Evolutionary conservation across 2,888 invertebrate genomes (phyloP), one percentile per base, ranked within the genome.

Genomic region (Mechanitis mazaeus): DNA sequence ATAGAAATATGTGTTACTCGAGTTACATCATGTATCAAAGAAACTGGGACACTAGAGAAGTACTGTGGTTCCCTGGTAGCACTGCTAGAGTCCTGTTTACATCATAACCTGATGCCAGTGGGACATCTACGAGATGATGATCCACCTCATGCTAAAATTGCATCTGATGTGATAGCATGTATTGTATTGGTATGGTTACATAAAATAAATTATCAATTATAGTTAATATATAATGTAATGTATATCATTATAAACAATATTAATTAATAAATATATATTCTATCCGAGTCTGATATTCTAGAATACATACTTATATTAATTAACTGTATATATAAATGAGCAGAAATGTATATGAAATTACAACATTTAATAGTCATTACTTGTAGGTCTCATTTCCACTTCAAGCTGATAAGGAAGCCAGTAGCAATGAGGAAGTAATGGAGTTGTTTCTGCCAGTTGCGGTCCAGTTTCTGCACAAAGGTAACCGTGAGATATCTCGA

Each of bases 81-180:
- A 50, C 87, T 98, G 59, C 87, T 98, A 64, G 96, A 97, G 87
- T 95, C 95, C 45, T 98, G 97, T 76, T 88, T 98, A 70, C 94
- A 95, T 78, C 96, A 97, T 91, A 96, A 96, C 84, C 91, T 97
- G 70, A 95, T 96, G 86, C 95, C 96, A 0, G 80, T 91, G 0
- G 87, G 87, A 2, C 88, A 90, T 69, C 85, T 92, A 33, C 90
- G 93, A 72, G 95, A 96, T 83, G 95, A 96, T 77, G 97, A 98
- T 87, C 96, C 97, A 46, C 97, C 98, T 1, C 98, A 98, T 91
- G 97, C 97, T 55, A 98, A 98, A 89, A 98, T 98, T 76, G 97
- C 97, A 31, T 96, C 97, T 55, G 98, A 98, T 88, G 94, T 98
- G 68, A 95, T 98, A 77, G 97, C 97, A 70, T 97, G 97, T 85